Evolutionary conservation across 2,797 vertebrate species (phyloP), one percentile per base, ranked within the genome.

Genomic region (Parauchenoglanis punctatus): DNA sequence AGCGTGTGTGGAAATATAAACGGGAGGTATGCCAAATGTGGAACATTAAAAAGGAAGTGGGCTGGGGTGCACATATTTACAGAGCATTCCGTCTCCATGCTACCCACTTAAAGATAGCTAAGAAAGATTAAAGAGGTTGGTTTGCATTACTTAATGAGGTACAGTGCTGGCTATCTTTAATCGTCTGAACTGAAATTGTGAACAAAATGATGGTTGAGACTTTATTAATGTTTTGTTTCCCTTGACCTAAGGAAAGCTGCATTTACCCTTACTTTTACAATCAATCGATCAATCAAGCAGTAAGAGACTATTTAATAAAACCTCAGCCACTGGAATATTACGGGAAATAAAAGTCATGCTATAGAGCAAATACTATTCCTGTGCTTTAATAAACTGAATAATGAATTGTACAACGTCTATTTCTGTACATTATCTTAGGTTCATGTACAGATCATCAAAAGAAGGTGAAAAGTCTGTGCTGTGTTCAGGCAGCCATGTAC

Each of bases 1-100:
- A 86, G 85, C 89, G 91, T 90, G 88, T 89, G 90, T 83, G 89
- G 91, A 92, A 89, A 93, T 92, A 92, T 92, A 92, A 93, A 91
- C 85, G 84, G 82, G 89, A 90, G 90, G 89, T 81, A 87, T 85
- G 89, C 61, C 76, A 94, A 93, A 91, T 70, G 78, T 72, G 85
- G 89, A 93, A 91, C 93, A 93, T 94, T 94, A 94, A 93, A 94
- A 91, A 90, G 83, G 91, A 94, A 94, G 94, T 92, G 91, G 91
- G 91, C 92, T 83, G 83, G 20, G 31, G 77, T 46, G 70, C 46
- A 87, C 28, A 54, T 86, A 86, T 73, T 87, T 87, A 76, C 10
- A 49, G 52, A 58, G 54, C 17, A 12, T 23, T 46, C 35, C 44
- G 49, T 63, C 31, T 31, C 31, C 56, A 70, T 70, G 63, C 54